Percentiles rank a stretch among this genome's conserved stretches.
Evolutionary conservation across 2,888 invertebrate genomes (phyloP).

Genomic region (Dermolepida albohirtum): DNA sequence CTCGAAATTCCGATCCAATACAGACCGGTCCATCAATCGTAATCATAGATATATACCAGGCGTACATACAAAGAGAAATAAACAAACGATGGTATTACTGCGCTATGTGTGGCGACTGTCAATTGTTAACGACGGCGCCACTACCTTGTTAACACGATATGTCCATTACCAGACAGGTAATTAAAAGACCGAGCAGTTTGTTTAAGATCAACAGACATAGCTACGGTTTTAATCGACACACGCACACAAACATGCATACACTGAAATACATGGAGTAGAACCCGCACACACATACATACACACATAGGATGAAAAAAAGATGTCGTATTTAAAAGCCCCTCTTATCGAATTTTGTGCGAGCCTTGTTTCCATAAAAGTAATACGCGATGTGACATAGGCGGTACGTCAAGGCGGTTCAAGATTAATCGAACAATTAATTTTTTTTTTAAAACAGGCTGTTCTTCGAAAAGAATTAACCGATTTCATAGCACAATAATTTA

Average conservation of each 20-base stretch:
- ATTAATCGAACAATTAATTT: neutral
- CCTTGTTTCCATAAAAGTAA: constrained; percentile 1
- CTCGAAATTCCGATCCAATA: constrained; percentile 34
- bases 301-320: constrained; percentile 44
- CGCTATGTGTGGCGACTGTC: constrained; percentile 63
- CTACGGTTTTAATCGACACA: constrained; percentile 63
- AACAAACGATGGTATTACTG: constrained; percentile 43
- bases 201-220: constrained; percentile 61
- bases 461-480: too few species aligned
- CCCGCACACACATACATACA: constrained; percentile 4
- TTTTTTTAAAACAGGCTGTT: too few species aligned
- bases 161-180: constrained; percentile 67
- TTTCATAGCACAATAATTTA: too few species aligned
- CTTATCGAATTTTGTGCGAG: constrained; percentile 35
- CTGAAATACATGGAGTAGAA: neutral
- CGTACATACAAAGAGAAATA: constrained; percentile 32
- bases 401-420: constrained; percentile 4
- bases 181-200: constrained; percentile 65
- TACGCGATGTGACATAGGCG: constrained; percentile 16
- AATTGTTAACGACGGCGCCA: constrained; percentile 64
- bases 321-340: constrained; percentile 49
- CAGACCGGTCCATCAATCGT: constrained; percentile 39
- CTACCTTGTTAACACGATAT: constrained; percentile 65
- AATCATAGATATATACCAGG: constrained; percentile 21
- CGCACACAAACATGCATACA: constrained; percentile 19